Percentiles rank a stretch among this genome's conserved stretches.
These are phyloP conservation scores for Eufriesea mexicana DNA, from an alignment of 1,140 invertebrate species.

Conservation along the genomic window DNA sequence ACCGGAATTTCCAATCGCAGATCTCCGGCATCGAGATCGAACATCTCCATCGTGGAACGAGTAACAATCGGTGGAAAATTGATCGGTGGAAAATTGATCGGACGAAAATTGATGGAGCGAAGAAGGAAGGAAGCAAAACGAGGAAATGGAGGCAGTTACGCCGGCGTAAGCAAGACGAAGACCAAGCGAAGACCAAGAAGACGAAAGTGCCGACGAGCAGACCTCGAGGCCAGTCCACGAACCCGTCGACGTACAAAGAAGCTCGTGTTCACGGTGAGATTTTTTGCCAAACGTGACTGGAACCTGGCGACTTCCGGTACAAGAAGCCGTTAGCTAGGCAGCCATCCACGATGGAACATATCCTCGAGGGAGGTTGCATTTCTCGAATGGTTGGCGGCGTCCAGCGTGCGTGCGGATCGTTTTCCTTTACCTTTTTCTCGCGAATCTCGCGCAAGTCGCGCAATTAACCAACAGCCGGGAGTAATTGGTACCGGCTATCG, in stretches of 20 bases:
- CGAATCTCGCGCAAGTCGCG: too few relatives aligned
- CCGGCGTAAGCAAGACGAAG: too few relatives aligned
- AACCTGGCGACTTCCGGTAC: constrained; percentile 2
- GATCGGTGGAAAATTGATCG: too few relatives aligned
- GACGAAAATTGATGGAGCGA: too few relatives aligned
- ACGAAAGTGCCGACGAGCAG: too few relatives aligned
- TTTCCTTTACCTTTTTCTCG: neutral
- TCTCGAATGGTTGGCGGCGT: neutral
- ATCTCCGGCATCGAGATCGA: too few relatives aligned
- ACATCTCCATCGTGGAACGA: too few relatives aligned
- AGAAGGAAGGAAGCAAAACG: too few relatives aligned
- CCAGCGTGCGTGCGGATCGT: neutral
- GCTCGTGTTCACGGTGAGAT: neutral
- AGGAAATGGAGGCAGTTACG: too few relatives aligned
- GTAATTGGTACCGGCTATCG: constrained; percentile 10
- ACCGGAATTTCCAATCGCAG: too few relatives aligned
- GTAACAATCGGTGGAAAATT: too few relatives aligned
- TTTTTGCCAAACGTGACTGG: constrained; percentile 32
- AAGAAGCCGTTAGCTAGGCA: neutral
- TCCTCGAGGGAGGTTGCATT: neutral
- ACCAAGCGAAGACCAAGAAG: too few relatives aligned
- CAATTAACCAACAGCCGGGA: neutral
- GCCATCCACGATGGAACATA: neutral
- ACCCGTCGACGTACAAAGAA: constrained; percentile 22
- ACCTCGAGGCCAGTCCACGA: constrained; percentile 43